These are phyloP conservation scores for Sarcophaga peregrina DNA, from an alignment of 1,140 invertebrate species.

Conservation along the genomic window DNA sequence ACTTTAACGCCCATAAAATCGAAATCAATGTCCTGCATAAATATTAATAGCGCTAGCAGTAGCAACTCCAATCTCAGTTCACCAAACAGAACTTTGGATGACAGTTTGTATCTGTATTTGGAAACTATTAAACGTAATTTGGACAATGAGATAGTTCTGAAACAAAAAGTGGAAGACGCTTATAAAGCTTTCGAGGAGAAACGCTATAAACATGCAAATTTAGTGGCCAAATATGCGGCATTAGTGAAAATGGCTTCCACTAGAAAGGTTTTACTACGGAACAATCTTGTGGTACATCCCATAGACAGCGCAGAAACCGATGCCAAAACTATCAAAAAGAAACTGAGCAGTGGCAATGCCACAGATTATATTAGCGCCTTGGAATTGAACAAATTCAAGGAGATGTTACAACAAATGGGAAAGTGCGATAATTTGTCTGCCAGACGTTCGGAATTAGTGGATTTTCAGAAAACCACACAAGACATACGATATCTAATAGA, in stretches of 20 bases:
- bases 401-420: neutral
- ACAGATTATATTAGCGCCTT: slow-evolving; percentile 36
- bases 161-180: slow-evolving; percentile 57
- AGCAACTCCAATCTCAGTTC: neutral
- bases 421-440: slow-evolving; percentile 29
- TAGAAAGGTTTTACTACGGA: slow-evolving; percentile 39
- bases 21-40: neutral
- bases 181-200: slow-evolving; percentile 47
- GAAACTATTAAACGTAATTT: slow-evolving; percentile 54
- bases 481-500: slow-evolving; percentile 45
- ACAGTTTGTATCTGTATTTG: slow-evolving; percentile 54
- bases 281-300: neutral
- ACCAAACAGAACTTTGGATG: slow-evolving; percentile 42
- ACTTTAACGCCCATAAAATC: neutral
- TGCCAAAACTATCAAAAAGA: slow-evolving; percentile 16
- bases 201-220: slow-evolving; percentile 51
- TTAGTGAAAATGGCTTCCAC: slow-evolving; percentile 47
- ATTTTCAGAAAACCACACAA: slow-evolving; percentile 46
- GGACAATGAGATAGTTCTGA: slow-evolving; percentile 51
- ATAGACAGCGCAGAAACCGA: neutral
- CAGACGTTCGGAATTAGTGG: slow-evolving; percentile 44
- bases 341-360: slow-evolving; percentile 44
- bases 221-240: slow-evolving; percentile 43
- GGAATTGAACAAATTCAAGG: slow-evolving; percentile 43
- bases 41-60: neutral